Evolutionary conservation across 1,140 invertebrate species (phyloP).

Genomic region (Atta colombica): DNA sequence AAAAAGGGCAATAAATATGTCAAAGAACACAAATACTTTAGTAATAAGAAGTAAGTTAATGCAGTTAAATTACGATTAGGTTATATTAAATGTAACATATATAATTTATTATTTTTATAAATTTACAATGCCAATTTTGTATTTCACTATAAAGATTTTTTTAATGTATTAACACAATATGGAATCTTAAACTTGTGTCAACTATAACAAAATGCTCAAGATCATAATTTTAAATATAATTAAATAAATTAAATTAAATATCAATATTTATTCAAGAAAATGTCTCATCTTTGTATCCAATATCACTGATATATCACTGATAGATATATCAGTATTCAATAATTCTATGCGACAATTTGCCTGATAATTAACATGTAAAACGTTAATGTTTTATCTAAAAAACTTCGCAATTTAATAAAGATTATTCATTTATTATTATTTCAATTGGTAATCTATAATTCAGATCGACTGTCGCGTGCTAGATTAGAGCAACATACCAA

Average conservation of each 20-base stretch:
- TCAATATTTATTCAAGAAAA: background rate
- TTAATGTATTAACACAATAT: background rate
- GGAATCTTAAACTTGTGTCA: background rate
- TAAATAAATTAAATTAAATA: background rate
- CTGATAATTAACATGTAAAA: background rate
- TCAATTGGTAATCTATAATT: background rate
- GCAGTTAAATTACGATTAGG: background rate
- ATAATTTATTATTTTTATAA: conserved; percentile 1
- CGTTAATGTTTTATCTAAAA: background rate
- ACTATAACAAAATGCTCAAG: background rate
- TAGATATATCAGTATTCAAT: background rate
- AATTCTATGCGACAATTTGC: background rate
- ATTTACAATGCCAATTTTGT: background rate
- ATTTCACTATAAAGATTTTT: background rate
- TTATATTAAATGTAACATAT: conserved; percentile 12
- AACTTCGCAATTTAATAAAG: background rate
- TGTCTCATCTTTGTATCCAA: background rate
- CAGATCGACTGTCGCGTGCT: background rate
- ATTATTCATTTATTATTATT: background rate
- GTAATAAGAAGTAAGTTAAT: background rate
- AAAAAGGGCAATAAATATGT: background rate
- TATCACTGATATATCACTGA: background rate
- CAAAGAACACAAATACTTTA: background rate
- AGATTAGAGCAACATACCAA: conserved; percentile 82
- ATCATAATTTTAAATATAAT: background rate